Percentiles rank a stretch among this genome's conserved stretches.
These are phyloP conservation scores for Eristalis tenax DNA, from an alignment of 2,888 invertebrate genomes.

Conservation along the genomic window DNA sequence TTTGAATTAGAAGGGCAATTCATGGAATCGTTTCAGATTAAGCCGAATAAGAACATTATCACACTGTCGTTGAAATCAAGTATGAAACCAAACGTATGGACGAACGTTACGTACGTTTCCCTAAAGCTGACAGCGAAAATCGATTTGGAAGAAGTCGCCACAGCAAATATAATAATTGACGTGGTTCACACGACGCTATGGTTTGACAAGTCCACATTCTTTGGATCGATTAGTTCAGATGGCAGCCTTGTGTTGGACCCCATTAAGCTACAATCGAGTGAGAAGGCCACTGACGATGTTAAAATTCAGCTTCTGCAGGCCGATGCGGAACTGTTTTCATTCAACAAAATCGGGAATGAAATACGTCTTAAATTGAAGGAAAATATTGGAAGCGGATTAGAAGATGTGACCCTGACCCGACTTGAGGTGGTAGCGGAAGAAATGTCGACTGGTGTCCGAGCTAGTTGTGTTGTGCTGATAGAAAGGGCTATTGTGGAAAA, in stretches of 20 bases:
- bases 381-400: background rate
- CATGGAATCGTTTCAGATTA: background rate
- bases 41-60: background rate
- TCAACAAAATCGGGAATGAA: background rate
- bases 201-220: slow-evolving; percentile 20
- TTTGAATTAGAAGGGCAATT: slow-evolving; percentile 4
- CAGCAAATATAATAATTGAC: slow-evolving; percentile 20
- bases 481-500: background rate
- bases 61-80: background rate
- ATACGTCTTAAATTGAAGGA: slow-evolving; percentile 3
- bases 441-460: background rate
- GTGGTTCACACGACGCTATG: background rate
- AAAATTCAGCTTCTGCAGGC: slow-evolving; percentile 6
- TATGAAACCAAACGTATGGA: background rate
- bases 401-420: background rate
- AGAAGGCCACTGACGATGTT: slow-evolving; percentile 17
- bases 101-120: background rate
- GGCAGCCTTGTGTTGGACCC: slow-evolving; percentile 7
- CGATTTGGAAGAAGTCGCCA: background rate
- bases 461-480: slow-evolving; percentile 4
- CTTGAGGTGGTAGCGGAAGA: slow-evolving; percentile 35
- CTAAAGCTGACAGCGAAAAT: background rate
- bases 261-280: slow-evolving; percentile 15
- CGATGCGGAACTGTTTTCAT: slow-evolving; percentile 16
- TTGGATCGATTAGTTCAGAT: slow-evolving; percentile 10